Percentiles rank a stretch among this genome's conserved stretches.
Evolutionary conservation across 2,797 vertebrate species (phyloP).

Genomic region (Nannoperca obscura): DNA sequence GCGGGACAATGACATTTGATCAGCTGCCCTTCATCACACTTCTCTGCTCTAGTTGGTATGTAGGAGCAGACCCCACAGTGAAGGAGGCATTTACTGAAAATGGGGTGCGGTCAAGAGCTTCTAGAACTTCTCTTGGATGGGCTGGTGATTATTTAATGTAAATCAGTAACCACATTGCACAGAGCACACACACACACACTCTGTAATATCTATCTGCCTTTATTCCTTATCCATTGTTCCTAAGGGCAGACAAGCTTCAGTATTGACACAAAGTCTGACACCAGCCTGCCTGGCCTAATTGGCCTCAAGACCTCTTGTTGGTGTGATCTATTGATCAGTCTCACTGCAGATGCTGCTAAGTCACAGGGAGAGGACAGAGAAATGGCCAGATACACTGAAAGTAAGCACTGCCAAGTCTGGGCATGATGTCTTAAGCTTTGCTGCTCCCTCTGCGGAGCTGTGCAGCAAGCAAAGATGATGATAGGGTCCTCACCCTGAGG

Average conservation of each 20-base stretch:
- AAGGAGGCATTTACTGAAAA: conserved; percentile 71
- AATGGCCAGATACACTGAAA: conserved; percentile 57
- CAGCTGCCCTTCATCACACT: conserved; percentile 55
- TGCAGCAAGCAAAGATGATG: conserved; percentile 58
- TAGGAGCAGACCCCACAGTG: conserved; percentile 57
- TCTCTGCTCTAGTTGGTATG: conserved; percentile 68
- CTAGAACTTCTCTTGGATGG: conserved; percentile 46
- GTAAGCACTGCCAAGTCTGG: conserved; percentile 66
- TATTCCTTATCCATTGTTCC: conserved; percentile 63
- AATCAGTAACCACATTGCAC: conserved; percentile 38
- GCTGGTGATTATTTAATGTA: conserved; percentile 60
- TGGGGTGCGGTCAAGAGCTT: conserved; percentile 63
- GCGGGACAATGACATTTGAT: conserved; percentile 58
- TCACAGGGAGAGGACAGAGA: conserved; percentile 62
- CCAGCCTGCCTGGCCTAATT: conserved; percentile 73
- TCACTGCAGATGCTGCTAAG: conserved; percentile 67
- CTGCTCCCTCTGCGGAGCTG: conserved; percentile 49
- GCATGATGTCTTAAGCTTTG: conserved; percentile 73
- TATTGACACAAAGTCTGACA: conserved; percentile 75
- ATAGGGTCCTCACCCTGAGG: conserved; percentile 68
- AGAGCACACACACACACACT: conserved; percentile 1
- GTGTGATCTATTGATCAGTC: conserved; percentile 78
- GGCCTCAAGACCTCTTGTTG: conserved; percentile 79
- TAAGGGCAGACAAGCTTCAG: conserved; percentile 64
- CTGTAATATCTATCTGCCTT: conserved; percentile 41